These are phyloP conservation scores for Drosophila navojoa DNA, from an alignment of 1,140 invertebrate species.

Conservation along the genomic window DNA sequence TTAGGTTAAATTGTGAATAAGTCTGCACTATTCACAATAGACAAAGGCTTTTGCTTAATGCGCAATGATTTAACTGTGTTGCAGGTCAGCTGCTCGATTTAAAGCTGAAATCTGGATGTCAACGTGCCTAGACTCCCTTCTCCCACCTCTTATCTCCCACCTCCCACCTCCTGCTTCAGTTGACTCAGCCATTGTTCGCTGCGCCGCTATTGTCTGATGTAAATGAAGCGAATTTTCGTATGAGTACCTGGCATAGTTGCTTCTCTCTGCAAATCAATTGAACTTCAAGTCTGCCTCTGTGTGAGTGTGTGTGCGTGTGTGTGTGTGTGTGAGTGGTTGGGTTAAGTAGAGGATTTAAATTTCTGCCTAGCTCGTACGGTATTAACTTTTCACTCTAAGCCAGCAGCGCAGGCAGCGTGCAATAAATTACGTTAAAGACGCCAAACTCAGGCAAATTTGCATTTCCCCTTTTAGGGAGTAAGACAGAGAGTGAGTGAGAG, in stretches of 20 bases:
- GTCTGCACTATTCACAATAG: not conserved
- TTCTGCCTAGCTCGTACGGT: conserved; percentile 20
- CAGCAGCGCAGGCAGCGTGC: conserved; percentile 35
- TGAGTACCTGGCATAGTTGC: conserved; percentile 69
- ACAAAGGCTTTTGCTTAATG: conserved; percentile 10
- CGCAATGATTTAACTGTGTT: conserved; percentile 26
- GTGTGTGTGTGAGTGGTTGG: not conserved
- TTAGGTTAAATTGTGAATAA: conserved; percentile 8
- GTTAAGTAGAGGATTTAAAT: conserved; percentile 51
- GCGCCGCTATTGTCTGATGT: conserved; percentile 63
- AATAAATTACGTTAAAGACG: conserved; percentile 80
- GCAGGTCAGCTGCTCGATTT: conserved; percentile 30
- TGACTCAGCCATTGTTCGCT: conserved; percentile 55
- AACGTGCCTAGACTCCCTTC: not conserved
- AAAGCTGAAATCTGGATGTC: conserved; percentile 34
- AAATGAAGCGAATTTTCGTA: conserved; percentile 74
- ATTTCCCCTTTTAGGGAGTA: conserved; percentile 20
- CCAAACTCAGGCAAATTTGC: conserved; percentile 76
- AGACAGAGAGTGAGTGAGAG: too few relatives aligned
- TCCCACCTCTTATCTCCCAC: not conserved
- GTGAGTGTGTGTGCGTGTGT: not conserved
- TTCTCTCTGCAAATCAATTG: conserved; percentile 65
- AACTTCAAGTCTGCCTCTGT: conserved; percentile 26
- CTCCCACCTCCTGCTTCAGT: conserved; percentile 13
- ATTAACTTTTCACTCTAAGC: conserved; percentile 74